Base-by-base conservation (phyloP, 2,797 vertebrate species). In the Poeciliopsis gracilis region DNA sequence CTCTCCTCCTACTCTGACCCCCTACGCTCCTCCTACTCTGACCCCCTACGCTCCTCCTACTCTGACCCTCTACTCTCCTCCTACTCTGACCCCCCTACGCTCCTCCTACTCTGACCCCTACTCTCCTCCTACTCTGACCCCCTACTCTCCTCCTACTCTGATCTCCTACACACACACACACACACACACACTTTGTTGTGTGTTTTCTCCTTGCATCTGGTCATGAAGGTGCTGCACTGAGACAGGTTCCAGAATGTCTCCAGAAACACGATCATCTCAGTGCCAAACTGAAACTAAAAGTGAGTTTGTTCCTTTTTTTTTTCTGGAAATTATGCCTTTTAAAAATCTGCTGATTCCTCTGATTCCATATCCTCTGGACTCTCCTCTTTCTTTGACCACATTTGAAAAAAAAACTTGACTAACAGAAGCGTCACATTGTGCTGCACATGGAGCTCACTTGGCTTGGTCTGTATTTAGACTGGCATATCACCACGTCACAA, bases 401-500 rank as follows among this genome's bases (percentile, higher is more conserved):
- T 53, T 73, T 78, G 28, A 61, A 69, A 81, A 80, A 59, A 30
- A 33, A 28, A 5, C 55, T 73, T 47, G 53, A 69, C 82, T 36
- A 72, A 73, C 49, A 74, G 77, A 91, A 59, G 75, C 86, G 78
- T 90, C 92, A 90, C 91, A 91, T 90, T 92, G 87, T 86, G 8
- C 55, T 77, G 73, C 86, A 79, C 82, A 83, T 79, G 79, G 80
- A 82, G 69, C 79, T 76, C 1, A 73, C 55, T 80, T 0, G 77
- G 46, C 81, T 73, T 25, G 20, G 78, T 87, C 88, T 91, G 88
- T 88, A 85, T 92, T 92, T 92, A 88, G 85, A 82, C 51, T 87
- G 85, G 80, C 80, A 82, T 77, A 89, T 78, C 77, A 46, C 78
- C 81, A 84, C 86, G 59, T 93, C 92, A 92, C 90, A 92, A 92